phyloP scores from a whole-genome alignment of 2,888 invertebrate species.

The Caenorhabditis sinica region DNA sequence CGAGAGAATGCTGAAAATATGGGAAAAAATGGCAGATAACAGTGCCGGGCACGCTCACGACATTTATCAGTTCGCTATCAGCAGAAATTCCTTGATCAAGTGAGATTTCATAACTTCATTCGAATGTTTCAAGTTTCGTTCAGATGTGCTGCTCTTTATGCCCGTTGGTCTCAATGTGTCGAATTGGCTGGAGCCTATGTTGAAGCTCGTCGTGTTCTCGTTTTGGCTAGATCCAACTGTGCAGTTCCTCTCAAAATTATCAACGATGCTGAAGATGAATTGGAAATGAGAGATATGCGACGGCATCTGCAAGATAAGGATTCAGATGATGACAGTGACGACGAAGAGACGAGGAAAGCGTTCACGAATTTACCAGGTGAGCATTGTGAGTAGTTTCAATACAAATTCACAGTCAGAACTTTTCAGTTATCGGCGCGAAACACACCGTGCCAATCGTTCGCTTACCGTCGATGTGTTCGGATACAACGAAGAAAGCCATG shows the following conservation, averaged over 20 bases:
- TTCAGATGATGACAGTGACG: slow-evolving; percentile 44
- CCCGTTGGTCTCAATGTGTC: slow-evolving; percentile 69
- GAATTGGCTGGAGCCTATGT: slow-evolving; percentile 66
- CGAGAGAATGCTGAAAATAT: slow-evolving; percentile 73
- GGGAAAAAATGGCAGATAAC: slow-evolving; percentile 75
- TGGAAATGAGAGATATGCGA: slow-evolving; percentile 74
- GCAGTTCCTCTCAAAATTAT: slow-evolving; percentile 68
- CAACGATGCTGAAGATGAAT: slow-evolving; percentile 68
- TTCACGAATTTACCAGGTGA: slow-evolving; percentile 67
- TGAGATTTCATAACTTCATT: slow-evolving; percentile 9
- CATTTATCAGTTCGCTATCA: slow-evolving; percentile 72
- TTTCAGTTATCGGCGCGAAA: slow-evolving; percentile 56
- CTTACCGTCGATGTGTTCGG: slow-evolving; percentile 66
- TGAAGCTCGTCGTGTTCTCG: slow-evolving; percentile 69
- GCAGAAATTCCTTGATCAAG: slow-evolving; percentile 58
- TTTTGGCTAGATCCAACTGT: slow-evolving; percentile 58
- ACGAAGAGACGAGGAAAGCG: slow-evolving; percentile 62
- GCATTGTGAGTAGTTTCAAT: background rate
- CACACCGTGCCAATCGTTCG: slow-evolving; percentile 68
- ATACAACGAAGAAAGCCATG: slow-evolving; percentile 55
- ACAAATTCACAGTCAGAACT: background rate
- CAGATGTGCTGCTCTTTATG: slow-evolving; percentile 71
- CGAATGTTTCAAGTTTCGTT: background rate
- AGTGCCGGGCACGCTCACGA: slow-evolving; percentile 75
- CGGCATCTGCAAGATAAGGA: slow-evolving; percentile 54